A percentile compares a stretch with the other conserved stretches of the same genome.
These are phyloP conservation scores for Myxocyprinus asiaticus DNA, from an alignment of 2,113 vertebrate species.

Conservation along the genomic window DNA sequence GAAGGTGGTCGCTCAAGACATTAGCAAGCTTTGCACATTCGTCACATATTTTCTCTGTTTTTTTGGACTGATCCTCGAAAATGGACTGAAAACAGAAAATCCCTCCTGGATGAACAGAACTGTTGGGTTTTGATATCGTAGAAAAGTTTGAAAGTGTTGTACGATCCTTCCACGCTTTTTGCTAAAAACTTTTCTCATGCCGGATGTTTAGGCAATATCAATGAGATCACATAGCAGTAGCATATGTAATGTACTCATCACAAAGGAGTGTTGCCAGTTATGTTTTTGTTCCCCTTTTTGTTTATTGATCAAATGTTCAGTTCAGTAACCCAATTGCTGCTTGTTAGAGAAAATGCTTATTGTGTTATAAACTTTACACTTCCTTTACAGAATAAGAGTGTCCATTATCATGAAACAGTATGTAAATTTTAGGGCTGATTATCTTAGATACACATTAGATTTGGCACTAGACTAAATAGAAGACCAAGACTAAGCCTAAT, in stretches of 20 bases:
- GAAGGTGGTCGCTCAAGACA: constrained; percentile 87
- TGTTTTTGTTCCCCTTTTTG: background rate
- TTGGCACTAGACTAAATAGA: too few species aligned
- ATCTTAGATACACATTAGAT: background rate
- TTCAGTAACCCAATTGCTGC: constrained; percentile 38
- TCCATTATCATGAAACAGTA: constrained; percentile 13
- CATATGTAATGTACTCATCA: constrained; percentile 24
- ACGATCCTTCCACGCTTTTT: constrained; percentile 11
- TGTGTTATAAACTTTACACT: constrained; percentile 25
- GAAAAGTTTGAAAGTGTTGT: constrained; percentile 31
- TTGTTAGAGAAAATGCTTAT: constrained; percentile 20
- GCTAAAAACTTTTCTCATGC: background rate
- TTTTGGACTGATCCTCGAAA: constrained; percentile 36
- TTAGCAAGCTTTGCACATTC: constrained; percentile 74
- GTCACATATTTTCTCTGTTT: constrained; percentile 27
- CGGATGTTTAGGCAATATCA: constrained; percentile 34
- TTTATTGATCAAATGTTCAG: background rate
- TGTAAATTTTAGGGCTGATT: constrained; percentile 14
- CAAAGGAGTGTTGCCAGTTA: constrained; percentile 19
- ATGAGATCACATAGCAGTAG: constrained; percentile 40
- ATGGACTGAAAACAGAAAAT: constrained; percentile 37
- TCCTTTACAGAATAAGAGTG: constrained; percentile 2
- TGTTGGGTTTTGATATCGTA: constrained; percentile 31
- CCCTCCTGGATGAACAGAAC: constrained; percentile 9
- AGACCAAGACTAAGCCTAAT: too few species aligned